Base-by-base conservation (phyloP, 2,797 vertebrate species). In the Chlorospingus semifuscus region DNA sequence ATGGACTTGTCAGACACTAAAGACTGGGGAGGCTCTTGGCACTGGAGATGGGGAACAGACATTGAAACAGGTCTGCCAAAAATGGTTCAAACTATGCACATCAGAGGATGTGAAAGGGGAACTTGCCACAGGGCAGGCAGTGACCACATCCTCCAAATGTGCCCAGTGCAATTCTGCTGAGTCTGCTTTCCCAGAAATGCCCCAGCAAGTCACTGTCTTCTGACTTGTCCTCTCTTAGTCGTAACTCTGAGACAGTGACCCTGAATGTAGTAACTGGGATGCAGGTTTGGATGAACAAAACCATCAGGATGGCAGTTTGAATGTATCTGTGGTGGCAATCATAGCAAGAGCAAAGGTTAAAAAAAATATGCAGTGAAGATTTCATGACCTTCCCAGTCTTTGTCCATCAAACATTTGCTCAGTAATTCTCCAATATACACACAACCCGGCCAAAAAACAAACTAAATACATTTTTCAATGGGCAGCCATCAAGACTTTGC, bases 31-130 rank as follows among this genome's bases (percentile, higher is more conserved):
- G 4, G 53, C 42, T 75, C 34, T 8, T 81, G 39, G 61, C 47
- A 52, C 12, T 36, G 20, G 14, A 26, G 7, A 36, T 47, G 32
- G 39, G 75, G 46, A 79, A 72, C 39, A 69, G 17, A 19, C n/a
- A 19, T 6, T 20, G 47, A 87, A 69, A 59, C 6, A 82, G 15
- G 2, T 15, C 24, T 65, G 49, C 3, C 49, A 86, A 70, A 57
- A 82, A 32, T 50, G 30, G 11, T 57, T 85, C 55, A 53, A 39
- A 59, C 52, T 36, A 3, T 26, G 34, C 42, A 53, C 70, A 79
- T 53, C n/a, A 72, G 74, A 65, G 24, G 66, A 79, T 84, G 78
- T 82, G 82, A 94, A 94, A 96, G 82, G 26, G 55, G 71, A 94
- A 94, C 78, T 87, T 94, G 75, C 60, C 1, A 1, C 59, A 50